These are phyloP conservation scores for Melinopterus prodromus DNA, from an alignment of 2,888 invertebrate genomes.

Conservation along the genomic window DNA sequence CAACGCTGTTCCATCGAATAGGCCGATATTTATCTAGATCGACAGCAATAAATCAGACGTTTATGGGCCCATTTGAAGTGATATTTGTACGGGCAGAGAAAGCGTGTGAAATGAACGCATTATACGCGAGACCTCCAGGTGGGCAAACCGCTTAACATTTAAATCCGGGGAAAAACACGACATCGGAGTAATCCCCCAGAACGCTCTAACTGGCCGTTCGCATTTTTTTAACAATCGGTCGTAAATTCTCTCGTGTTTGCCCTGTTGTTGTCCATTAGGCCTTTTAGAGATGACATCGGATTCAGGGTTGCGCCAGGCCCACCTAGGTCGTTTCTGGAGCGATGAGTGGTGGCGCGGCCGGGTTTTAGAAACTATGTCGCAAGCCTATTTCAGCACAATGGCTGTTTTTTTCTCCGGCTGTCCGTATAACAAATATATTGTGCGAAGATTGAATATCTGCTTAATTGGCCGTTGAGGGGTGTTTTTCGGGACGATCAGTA, in stretches of 20 bases:
- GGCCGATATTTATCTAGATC: conserved; percentile 19
- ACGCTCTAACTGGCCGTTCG: not conserved
- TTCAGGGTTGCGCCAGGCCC: conserved; percentile 27
- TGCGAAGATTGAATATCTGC: conserved; percentile 46
- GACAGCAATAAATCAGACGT: conserved; percentile 18
- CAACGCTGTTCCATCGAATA: not conserved
- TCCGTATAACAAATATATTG: conserved; percentile 47
- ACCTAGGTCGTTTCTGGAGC: conserved; percentile 18
- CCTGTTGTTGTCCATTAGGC: conserved; percentile 51
- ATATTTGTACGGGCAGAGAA: conserved; percentile 46
- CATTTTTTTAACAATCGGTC: conserved; percentile 34
- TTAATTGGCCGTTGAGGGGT: conserved; percentile 48
- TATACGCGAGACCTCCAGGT: conserved; percentile 46
- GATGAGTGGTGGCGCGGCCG: conserved; percentile 11
- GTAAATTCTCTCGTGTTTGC: conserved; percentile 48
- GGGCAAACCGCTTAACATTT: conserved; percentile 37
- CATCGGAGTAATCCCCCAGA: not conserved
- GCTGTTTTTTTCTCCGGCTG: conserved; percentile 30
- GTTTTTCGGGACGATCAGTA: not conserved
- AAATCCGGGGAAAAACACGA: conserved; percentile 10
- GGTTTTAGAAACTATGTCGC: conserved; percentile 27
- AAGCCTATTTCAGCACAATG: conserved; percentile 35
- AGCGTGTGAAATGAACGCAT: conserved; percentile 50
- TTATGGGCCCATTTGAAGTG: conserved; percentile 13
- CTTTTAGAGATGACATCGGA: conserved; percentile 40